A percentile compares a stretch with the other conserved stretches of the same genome.
phyloP scores from a whole-genome alignment of 1,140 invertebrate species.

The Lepidostoma basale region DNA sequence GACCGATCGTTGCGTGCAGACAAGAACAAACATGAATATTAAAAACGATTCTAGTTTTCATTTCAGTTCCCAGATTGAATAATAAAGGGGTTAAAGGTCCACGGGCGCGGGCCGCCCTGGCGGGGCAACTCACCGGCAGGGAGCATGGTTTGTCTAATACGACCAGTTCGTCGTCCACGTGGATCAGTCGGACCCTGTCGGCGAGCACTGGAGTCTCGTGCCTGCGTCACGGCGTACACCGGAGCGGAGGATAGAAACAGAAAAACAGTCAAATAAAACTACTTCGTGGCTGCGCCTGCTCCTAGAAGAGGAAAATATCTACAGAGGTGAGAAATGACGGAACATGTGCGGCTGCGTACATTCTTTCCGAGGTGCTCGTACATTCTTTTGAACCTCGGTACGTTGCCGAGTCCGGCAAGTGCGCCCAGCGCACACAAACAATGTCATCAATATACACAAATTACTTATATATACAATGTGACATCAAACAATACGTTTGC shows the following conservation, averaged over 20 bases:
- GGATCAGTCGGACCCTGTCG: conserved; percentile 77
- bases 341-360: too few species aligned
- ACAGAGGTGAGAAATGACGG: background rate
- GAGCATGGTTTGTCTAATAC: conserved; percentile 91
- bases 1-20: conserved; percentile 10
- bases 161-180: conserved; percentile 80
- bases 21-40: conserved; percentile 14
- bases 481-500: too few species aligned
- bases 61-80: background rate
- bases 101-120: background rate
- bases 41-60: background rate
- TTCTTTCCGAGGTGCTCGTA: too few species aligned
- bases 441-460: too few species aligned
- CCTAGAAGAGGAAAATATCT: conserved; percentile 7
- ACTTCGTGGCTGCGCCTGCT: background rate
- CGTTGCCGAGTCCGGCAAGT: too few species aligned
- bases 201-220: conserved; percentile 78
- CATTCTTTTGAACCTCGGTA: too few species aligned
- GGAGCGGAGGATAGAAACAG: conserved; percentile 39
- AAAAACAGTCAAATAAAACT: conserved; percentile 35
- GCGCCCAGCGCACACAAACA: too few species aligned
- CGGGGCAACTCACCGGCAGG: conserved; percentile 74
- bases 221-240: conserved; percentile 57
- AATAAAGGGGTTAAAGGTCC: background rate
- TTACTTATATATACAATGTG: too few species aligned